These are phyloP conservation scores for Cybosia mesomella DNA, from an alignment of 2,888 invertebrate genomes.

Conservation along the genomic window DNA sequence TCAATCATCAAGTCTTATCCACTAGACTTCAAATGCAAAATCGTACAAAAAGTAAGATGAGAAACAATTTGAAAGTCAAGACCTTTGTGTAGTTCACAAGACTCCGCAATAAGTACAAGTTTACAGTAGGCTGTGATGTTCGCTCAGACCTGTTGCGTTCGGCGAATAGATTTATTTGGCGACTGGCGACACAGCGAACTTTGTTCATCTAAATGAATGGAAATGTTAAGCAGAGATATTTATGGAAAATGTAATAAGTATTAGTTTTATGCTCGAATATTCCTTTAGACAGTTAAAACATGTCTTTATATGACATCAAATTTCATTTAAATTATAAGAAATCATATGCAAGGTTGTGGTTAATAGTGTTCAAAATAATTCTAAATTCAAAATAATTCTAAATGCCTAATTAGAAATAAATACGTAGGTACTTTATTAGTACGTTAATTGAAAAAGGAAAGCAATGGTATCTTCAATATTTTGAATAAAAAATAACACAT, in stretches of 20 bases:
- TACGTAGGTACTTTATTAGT: neutral
- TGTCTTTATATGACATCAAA: neutral
- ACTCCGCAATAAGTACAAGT: conserved; percentile 29
- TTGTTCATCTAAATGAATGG: conserved; percentile 18
- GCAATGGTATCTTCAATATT: neutral
- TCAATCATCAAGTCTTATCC: neutral
- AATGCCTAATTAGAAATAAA: too few species aligned
- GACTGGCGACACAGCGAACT: conserved; percentile 38
- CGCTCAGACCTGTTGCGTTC: conserved; percentile 49
- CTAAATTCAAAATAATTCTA: conserved; percentile 1
- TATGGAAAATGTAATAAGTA: neutral
- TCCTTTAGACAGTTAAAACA: neutral
- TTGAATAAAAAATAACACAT: too few species aligned
- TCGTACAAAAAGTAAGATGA: neutral
- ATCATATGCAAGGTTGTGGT: neutral
- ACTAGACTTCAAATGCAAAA: neutral
- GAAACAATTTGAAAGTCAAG: conserved; percentile 12
- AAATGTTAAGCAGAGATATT: neutral
- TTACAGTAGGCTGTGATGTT: conserved; percentile 44
- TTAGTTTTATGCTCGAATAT: neutral
- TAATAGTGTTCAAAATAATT: neutral
- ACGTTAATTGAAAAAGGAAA: neutral
- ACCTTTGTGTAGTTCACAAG: conserved; percentile 13
- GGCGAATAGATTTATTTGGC: conserved; percentile 46
- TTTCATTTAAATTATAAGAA: neutral